A percentile compares a stretch with the other conserved stretches of the same genome.
These are phyloP conservation scores for Oncorhynchus clarkii DNA, from an alignment of 2,113 vertebrate species.

Conservation along the genomic window DNA sequence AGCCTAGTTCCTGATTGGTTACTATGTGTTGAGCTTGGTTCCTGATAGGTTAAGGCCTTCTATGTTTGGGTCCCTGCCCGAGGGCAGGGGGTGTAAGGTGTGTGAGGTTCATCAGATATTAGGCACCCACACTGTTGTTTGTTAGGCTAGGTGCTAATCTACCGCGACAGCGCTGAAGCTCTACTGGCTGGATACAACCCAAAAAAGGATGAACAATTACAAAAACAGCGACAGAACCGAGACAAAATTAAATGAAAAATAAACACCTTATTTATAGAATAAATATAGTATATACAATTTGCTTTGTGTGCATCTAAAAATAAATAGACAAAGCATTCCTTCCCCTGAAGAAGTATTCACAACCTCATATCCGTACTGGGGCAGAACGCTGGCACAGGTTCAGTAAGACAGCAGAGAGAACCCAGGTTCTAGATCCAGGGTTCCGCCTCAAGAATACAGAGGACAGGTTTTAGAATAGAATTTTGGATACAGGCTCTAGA, in stretches of 20 bases:
- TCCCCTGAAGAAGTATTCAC: conserved; percentile 74
- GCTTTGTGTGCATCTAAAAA: conserved; percentile 79
- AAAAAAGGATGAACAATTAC: conserved; percentile 36
- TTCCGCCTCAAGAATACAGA: background rate
- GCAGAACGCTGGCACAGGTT: conserved; percentile 44
- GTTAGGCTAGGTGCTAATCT: conserved; percentile 39
- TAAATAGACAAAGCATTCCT: conserved; percentile 78
- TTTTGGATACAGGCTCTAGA: conserved; percentile 12
- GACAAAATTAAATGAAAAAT: conserved; percentile 61
- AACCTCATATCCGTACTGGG: conserved; percentile 60
- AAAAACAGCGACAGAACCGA: conserved; percentile 37
- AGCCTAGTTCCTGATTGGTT: conserved; percentile 67
- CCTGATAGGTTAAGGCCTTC: conserved; percentile 60
- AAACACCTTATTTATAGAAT: conserved; percentile 78
- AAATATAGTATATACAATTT: conserved; percentile 82
- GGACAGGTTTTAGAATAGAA: conserved; percentile 16
- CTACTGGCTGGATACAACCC: conserved; percentile 60
- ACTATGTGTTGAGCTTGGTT: conserved; percentile 59
- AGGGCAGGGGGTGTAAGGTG: conserved; percentile 29
- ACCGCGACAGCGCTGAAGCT: conserved; percentile 42
- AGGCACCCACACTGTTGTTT: conserved; percentile 61
- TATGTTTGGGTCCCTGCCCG: conserved; percentile 21
- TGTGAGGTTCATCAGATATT: conserved; percentile 55
- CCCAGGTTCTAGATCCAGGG: background rate
- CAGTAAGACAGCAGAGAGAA: background rate